Percentiles rank a stretch among this genome's conserved stretches.
These are phyloP conservation scores for Pachyrhynchus sulphureomaculatus DNA, from an alignment of 1,140 invertebrate genomes.

Conservation along the genomic window DNA sequence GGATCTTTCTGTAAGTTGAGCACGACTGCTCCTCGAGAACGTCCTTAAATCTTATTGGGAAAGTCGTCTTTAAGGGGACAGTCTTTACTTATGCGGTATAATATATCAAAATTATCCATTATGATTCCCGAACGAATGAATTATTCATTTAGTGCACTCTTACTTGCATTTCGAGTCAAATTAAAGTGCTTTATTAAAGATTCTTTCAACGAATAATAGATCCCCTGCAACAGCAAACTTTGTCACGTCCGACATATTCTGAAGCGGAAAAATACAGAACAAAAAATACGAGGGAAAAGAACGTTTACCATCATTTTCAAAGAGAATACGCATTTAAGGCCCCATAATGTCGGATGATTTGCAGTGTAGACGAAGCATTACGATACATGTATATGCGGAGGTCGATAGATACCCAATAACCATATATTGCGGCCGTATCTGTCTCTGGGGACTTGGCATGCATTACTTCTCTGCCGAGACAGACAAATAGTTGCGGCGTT, in stretches of 20 bases:
- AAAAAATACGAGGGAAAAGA: background rate
- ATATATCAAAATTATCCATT: no score
- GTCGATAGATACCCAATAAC: slow-evolving; percentile 46
- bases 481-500: slow-evolving; percentile 42
- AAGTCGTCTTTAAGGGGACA: no score
- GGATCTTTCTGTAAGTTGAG: no score
- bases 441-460: slow-evolving; percentile 41
- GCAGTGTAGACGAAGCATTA: slow-evolving; percentile 35
- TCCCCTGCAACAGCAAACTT: background rate
- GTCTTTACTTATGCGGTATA: no score
- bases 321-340: background rate
- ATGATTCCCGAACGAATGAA: no score
- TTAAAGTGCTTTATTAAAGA: no score
- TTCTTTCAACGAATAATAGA: no score
- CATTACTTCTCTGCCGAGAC: slow-evolving; percentile 39
- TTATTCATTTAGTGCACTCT: no score
- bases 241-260: background rate
- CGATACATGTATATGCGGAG: slow-evolving; percentile 35
- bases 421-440: slow-evolving; percentile 46
- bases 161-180: no score
- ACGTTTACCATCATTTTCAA: background rate
- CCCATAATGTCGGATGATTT: slow-evolving; percentile 37
- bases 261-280: background rate
- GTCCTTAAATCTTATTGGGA: no score
- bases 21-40: no score